Evolutionary conservation across 1,140 invertebrate species (phyloP).

Genomic region (Drosophila azteca): DNA sequence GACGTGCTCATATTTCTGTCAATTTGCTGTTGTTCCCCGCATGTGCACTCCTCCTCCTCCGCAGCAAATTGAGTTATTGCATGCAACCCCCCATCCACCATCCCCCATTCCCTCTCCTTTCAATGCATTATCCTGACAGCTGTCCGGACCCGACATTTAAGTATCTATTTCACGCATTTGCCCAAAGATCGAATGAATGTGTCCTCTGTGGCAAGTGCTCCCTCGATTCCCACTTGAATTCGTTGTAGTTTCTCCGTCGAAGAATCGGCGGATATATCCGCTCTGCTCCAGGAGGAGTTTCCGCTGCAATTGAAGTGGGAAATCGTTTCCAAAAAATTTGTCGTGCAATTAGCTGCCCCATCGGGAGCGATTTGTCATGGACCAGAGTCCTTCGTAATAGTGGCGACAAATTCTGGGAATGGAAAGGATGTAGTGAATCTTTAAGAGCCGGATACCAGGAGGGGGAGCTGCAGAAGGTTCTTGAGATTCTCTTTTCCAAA

Average conservation of each 20-base stretch:
- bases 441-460: neutral
- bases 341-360: slow-evolving; percentile 52
- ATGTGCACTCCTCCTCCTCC: neutral
- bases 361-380: slow-evolving; percentile 36
- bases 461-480: neutral
- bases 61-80: slow-evolving; percentile 74
- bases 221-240: slow-evolving; percentile 52
- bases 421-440: slow-evolving; percentile 20
- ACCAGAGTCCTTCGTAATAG: neutral
- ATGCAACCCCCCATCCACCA: neutral
- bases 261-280: slow-evolving; percentile 23
- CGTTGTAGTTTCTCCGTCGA: slow-evolving; percentile 12
- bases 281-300: slow-evolving; percentile 32
- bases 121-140: slow-evolving; percentile 63
- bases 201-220: slow-evolving; percentile 45
- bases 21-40: slow-evolving; percentile 58
- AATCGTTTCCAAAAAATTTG: slow-evolving; percentile 38
- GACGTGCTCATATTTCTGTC: slow-evolving; percentile 78
- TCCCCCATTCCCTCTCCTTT: too few species aligned
- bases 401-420: slow-evolving; percentile 18
- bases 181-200: slow-evolving; percentile 51
- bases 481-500: too few species aligned
- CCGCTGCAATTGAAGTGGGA: slow-evolving; percentile 53
- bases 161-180: slow-evolving; percentile 80
- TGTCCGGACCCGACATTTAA: slow-evolving; percentile 55